These are phyloP conservation scores for Stichodactyla helianthus DNA, from an alignment of 64 coral and sea anemone genomes.

Conservation along the genomic window DNA sequence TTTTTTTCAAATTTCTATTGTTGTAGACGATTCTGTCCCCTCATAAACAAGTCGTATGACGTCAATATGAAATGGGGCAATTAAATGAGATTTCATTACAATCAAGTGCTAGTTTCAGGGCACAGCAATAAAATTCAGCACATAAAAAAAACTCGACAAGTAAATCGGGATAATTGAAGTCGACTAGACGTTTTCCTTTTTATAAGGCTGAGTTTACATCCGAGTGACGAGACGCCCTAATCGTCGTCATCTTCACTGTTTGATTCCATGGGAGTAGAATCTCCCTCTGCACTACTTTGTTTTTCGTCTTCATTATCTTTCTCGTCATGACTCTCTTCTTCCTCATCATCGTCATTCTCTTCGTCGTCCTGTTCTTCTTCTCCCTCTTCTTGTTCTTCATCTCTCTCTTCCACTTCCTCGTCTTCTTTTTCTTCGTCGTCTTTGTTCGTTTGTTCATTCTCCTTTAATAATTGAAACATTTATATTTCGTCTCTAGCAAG, in stretches of 20 bases:
- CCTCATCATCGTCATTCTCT: neutral
- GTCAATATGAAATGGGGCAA: too few species aligned
- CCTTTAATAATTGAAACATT: neutral
- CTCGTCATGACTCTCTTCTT: slow-evolving; percentile 16
- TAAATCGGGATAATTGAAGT: too few species aligned
- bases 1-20: too few species aligned
- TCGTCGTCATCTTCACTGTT: slow-evolving; percentile 24
- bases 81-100: too few species aligned
- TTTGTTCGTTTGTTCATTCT: neutral
- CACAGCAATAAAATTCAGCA: too few species aligned
- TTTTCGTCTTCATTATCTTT: neutral
- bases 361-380: neutral
- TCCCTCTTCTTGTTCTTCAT: neutral
- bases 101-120: too few species aligned
- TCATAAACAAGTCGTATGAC: too few species aligned
- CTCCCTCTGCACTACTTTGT: slow-evolving; percentile 10
- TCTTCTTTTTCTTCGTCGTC: slow-evolving; percentile 15
- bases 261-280: slow-evolving; percentile 12
- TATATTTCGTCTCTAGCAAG: neutral
- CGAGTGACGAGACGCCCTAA: neutral
- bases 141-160: too few species aligned
- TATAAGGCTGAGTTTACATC: neutral
- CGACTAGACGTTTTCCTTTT: neutral
- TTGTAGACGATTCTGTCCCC: too few species aligned
- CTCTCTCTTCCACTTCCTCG: neutral